Base-by-base conservation (phyloP, 2,888 invertebrate species). In the Netelia virgata region DNA sequence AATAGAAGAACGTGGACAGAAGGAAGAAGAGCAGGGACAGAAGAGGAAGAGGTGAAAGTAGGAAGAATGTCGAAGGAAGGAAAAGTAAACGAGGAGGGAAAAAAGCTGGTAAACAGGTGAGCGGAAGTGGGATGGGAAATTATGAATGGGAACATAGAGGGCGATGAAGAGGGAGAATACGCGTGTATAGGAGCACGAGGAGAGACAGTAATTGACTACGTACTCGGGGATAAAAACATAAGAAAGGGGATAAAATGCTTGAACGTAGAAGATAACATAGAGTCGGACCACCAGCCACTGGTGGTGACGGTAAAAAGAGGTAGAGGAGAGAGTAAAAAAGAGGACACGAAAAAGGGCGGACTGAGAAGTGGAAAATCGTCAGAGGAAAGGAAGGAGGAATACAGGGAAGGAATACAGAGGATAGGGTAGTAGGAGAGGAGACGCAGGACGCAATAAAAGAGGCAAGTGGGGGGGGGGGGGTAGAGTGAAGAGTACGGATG, bases 211-310 rank as follows among this genome's bases (percentile, higher is more conserved):
- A 28, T 28, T 5, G 3, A 28, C 6, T 28, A 28, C 5, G 28
- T 28, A 5, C 3, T 28, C 0, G 28, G 6, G 28, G 28, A 5
- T 3, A 28, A 28, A 28, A 28, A 28, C 5, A 28, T 5, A 5
- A 28, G 50, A 55, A 3, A 70, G 16, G 57, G 69, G 47, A 14
- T 78, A 5, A 3, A 23, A 28, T 9, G 61, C 14, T 11, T 61
- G 14, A 14, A 61, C 6, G 14, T 61, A 28, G 20, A 10, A 18
- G 11, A 76, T 2, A 28, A 53, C 11, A 36, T 76, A 1, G 69
- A 78, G 6, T 78, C 78, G n/a, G 70, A 70, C 11, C 78, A 78
- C 36, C 59, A 69, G 6, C 78, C 78, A 3, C 50, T 69, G 8
- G 70, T 28, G 11, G 23, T 53, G 14, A n/a, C 61, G 14, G 43